These are phyloP conservation scores for Epinotia demarniana DNA, from an alignment of 2,888 invertebrate species.

Conservation along the genomic window DNA sequence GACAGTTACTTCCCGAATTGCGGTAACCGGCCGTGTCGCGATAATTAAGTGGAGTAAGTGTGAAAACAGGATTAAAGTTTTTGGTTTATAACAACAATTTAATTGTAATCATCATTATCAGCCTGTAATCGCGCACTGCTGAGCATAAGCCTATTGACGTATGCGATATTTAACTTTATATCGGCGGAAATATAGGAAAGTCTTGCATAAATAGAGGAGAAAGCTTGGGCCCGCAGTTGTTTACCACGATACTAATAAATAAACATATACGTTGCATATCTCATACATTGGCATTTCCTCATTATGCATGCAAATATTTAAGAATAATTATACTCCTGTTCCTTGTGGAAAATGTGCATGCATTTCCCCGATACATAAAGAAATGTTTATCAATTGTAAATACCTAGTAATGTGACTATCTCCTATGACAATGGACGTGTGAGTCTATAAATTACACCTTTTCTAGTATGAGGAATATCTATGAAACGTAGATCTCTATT, in stretches of 20 bases:
- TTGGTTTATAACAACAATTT: neutral
- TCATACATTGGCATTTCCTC: neutral
- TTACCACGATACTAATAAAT: neutral
- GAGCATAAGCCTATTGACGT: no score
- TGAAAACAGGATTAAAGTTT: slow-evolving; percentile 20
- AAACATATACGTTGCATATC: neutral
- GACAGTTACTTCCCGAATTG: slow-evolving; percentile 54
- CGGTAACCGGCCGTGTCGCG: slow-evolving; percentile 45
- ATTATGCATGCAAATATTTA: neutral
- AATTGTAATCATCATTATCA: no score
- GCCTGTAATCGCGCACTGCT: no score
- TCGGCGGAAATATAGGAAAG: neutral
- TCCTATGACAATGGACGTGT: no score
- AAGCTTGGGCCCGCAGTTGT: neutral
- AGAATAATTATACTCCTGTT: neutral
- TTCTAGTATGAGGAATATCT: no score
- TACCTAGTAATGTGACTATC: no score
- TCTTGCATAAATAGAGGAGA: neutral
- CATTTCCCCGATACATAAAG: no score
- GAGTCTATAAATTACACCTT: no score
- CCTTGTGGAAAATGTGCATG: neutral
- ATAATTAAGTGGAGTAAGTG: slow-evolving; percentile 37
- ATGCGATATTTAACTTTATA: neutral
- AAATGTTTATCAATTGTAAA: no score
- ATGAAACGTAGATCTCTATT: neutral